Evolutionary conservation across 2,113 vertebrate species (phyloP).

Genomic region (Hydropotes inermis): DNA sequence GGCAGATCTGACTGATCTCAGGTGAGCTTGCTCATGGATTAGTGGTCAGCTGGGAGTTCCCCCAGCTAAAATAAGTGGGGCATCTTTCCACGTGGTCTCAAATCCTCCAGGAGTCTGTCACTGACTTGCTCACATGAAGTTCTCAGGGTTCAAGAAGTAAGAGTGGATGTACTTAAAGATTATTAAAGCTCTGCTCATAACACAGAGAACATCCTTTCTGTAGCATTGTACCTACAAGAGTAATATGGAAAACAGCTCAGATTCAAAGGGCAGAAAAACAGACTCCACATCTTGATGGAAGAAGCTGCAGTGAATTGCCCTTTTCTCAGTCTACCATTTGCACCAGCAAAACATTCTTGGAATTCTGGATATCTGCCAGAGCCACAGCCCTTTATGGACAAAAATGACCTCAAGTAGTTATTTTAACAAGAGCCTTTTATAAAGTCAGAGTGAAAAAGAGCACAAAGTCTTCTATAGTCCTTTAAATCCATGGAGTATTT

Average conservation of each 20-base stretch:
- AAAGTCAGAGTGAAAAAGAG: background rate
- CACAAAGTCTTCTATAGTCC: background rate
- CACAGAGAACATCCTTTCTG: background rate
- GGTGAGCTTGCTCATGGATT: background rate
- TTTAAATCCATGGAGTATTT: background rate
- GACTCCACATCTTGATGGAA: background rate
- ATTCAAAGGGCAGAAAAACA: background rate
- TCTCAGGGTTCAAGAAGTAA: background rate
- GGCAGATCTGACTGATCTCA: background rate
- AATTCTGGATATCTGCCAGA: background rate
- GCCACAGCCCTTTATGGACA: background rate
- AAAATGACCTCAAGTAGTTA: background rate
- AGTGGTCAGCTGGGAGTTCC: background rate
- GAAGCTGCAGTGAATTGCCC: background rate
- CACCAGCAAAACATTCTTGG: background rate
- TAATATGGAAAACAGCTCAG: background rate
- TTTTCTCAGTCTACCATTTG: background rate
- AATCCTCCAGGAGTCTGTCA: background rate
- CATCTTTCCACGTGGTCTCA: background rate
- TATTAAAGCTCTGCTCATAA: background rate
- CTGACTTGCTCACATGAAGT: background rate
- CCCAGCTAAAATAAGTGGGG: background rate
- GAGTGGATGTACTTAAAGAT: background rate
- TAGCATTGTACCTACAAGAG: background rate
- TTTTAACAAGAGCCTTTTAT: background rate